Percentiles rank a stretch among this genome's conserved stretches.
Evolutionary conservation across 2,888 invertebrate species (phyloP).

Genomic region (Rhopalosiphum nymphaeae): DNA sequence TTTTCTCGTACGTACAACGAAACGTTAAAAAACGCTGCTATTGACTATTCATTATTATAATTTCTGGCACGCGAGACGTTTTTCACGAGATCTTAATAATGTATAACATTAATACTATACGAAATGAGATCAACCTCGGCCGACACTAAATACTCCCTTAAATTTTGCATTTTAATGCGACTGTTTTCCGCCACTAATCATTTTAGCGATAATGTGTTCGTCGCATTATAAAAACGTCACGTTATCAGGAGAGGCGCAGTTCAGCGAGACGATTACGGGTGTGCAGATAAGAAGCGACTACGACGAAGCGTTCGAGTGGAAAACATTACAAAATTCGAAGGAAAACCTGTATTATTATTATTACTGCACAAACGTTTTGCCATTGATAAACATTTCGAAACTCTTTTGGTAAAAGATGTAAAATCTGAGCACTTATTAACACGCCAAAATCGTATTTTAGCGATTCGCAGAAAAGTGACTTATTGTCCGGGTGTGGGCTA

Average conservation of each 20-base stretch:
- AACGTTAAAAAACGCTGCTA: neutral
- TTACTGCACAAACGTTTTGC: neutral
- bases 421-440: neutral
- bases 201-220: neutral
- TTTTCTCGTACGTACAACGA: neutral
- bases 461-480: neutral
- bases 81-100: neutral
- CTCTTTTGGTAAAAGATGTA: neutral
- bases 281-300: neutral
- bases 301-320: slow-evolving; percentile 21
- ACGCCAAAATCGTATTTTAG: neutral
- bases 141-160: neutral
- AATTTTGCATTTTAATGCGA: neutral
- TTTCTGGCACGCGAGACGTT: neutral
- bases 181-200: neutral
- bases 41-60: neutral
- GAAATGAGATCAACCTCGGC: neutral
- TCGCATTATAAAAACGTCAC: no score
- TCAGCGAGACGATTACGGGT: neutral
- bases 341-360: slow-evolving; percentile 2
- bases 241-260: neutral
- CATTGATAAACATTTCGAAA: neutral
- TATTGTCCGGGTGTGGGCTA: neutral
- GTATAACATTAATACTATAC: neutral
- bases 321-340: neutral